phyloP scores from a whole-genome alignment of 1,140 invertebrate species.

The Galleria mellonella region DNA sequence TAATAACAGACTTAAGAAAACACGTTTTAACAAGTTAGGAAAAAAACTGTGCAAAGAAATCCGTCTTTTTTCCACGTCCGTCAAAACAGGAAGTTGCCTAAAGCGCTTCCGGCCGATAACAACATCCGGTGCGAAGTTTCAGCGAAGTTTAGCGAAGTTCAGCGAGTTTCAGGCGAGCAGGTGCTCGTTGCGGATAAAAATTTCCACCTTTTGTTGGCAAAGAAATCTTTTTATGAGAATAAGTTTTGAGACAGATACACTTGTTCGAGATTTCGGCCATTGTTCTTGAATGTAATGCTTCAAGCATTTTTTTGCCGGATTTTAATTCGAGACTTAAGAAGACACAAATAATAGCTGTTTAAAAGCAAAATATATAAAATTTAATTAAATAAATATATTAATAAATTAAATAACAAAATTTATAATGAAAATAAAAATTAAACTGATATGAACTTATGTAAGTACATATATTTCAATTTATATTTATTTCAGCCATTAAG shows the following conservation, averaged over 20 bases:
- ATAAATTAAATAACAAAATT: too few species aligned
- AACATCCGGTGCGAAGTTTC: slow-evolving; percentile 47
- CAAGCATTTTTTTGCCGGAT: background rate
- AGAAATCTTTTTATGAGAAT: slow-evolving; percentile 46
- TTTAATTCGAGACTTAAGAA: background rate
- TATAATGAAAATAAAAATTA: too few species aligned
- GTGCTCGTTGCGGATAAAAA: slow-evolving; percentile 63
- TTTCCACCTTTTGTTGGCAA: slow-evolving; percentile 50
- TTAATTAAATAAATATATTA: too few species aligned
- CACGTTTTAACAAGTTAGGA: background rate
- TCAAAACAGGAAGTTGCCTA: slow-evolving; percentile 68
- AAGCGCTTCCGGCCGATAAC: slow-evolving; percentile 71
- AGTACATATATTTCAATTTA: too few species aligned
- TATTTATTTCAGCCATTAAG: too few species aligned
- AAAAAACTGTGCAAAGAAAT: background rate
- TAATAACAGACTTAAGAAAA: too few species aligned
- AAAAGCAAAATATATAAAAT: too few species aligned
- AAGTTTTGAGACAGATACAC: too few species aligned
- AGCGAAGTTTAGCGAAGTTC: slow-evolving; percentile 44
- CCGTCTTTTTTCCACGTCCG: slow-evolving; percentile 46
- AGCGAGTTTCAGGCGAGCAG: slow-evolving; percentile 44
- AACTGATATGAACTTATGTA: too few species aligned
- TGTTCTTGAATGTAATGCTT: too few species aligned
- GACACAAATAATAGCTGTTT: too few species aligned
- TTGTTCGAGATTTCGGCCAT: background rate